phyloP scores from a whole-genome alignment of 2,797 vertebrate genomes.

The Lacerta viridis region DNA sequence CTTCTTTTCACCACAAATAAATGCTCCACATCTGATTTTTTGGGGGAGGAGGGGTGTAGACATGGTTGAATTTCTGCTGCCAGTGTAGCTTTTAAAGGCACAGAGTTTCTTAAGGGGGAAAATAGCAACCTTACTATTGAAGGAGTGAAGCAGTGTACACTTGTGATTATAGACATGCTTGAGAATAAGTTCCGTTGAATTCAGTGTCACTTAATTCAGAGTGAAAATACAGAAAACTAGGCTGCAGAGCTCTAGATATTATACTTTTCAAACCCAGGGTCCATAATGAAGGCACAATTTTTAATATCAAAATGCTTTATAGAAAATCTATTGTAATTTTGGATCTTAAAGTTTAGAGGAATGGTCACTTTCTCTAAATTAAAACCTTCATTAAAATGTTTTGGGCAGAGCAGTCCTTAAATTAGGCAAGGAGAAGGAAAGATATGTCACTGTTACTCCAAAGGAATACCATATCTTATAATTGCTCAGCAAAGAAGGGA shows the following conservation, averaged over 20 bases:
- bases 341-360: not conserved
- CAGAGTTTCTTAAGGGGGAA: not conserved
- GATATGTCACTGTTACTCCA: not conserved
- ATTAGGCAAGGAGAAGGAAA: not conserved
- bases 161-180: not conserved
- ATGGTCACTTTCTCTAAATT: not conserved
- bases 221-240: not conserved
- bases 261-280: not conserved
- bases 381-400: not conserved
- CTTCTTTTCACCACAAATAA: not conserved
- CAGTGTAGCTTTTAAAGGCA: not conserved
- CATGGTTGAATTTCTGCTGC: not conserved
- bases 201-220: not conserved
- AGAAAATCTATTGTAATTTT: not conserved
- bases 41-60: not conserved
- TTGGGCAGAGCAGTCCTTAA: not conserved
- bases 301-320: not conserved
- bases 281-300: not conserved
- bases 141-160: not conserved
- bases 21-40: not conserved
- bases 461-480: not conserved
- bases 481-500: not conserved
- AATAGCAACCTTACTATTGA: not conserved
- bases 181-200: too few species aligned
- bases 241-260: not conserved